phyloP scores from a whole-genome alignment of 2,888 invertebrate genomes.

The Diachrysia chrysitis region DNA sequence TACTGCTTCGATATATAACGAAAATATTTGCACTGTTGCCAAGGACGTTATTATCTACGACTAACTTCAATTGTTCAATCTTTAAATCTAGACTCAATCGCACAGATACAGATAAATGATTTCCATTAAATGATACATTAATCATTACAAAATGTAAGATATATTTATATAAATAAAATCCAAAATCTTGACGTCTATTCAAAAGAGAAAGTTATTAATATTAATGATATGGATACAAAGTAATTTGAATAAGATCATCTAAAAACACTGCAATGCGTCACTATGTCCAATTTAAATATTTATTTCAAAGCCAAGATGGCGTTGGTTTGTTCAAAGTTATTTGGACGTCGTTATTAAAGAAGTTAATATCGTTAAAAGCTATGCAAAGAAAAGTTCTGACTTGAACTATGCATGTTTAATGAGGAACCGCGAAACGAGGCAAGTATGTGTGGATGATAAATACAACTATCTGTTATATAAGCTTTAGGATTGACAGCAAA shows the following conservation, averaged over 20 bases:
- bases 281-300: slow-evolving; percentile 31
- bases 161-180: background rate
- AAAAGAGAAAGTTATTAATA: background rate
- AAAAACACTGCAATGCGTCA: slow-evolving; percentile 45
- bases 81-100: slow-evolving; percentile 13
- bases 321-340: slow-evolving; percentile 25
- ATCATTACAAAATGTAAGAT: background rate
- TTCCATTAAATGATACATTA: background rate
- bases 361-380: slow-evolving; percentile 36
- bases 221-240: slow-evolving; percentile 8
- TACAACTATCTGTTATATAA: background rate
- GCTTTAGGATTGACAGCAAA: no score
- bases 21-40: slow-evolving; percentile 50
- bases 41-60: slow-evolving; percentile 42
- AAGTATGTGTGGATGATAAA: background rate
- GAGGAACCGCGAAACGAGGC: background rate
- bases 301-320: slow-evolving; percentile 22
- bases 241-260: slow-evolving; percentile 17
- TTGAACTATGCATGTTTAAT: slow-evolving; percentile 2
- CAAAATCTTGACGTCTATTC: background rate
- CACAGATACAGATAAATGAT: background rate
- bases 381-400: background rate
- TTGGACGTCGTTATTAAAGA: slow-evolving; percentile 10
- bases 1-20: slow-evolving; percentile 44
- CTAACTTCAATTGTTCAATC: slow-evolving; percentile 18